Conservation (phyloP, 2,888 invertebrate species). For the Colletes collaris region DNA sequence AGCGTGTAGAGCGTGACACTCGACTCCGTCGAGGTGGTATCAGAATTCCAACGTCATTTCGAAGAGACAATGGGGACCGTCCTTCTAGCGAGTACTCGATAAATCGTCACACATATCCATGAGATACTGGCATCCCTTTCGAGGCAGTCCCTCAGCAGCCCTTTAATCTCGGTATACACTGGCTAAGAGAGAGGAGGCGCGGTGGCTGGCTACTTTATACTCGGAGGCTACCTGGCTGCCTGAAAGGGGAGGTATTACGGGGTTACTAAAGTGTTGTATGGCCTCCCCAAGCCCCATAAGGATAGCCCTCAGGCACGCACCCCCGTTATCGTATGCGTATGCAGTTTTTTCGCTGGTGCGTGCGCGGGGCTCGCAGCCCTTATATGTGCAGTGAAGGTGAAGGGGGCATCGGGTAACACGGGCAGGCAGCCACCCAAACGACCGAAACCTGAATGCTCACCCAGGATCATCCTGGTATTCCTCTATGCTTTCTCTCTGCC, state of each 20-base stretch:
- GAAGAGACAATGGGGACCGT: slow-evolving; percentile 37
- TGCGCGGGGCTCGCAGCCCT: slow-evolving; percentile 80
- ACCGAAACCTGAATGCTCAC: slow-evolving; percentile 71
- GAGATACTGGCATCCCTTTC: slow-evolving; percentile 58
- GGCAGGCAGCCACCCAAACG: slow-evolving; percentile 76
- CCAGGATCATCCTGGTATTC: slow-evolving; percentile 53
- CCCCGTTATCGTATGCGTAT: slow-evolving; percentile 79
- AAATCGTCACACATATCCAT: slow-evolving; percentile 61
- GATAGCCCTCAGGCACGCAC: slow-evolving; percentile 76
- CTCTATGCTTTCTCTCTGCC: slow-evolving; percentile 24
- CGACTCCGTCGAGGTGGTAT: slow-evolving; percentile 27
- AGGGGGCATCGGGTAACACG: slow-evolving; percentile 82
- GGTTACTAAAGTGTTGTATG: slow-evolving; percentile 82
- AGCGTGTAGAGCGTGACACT: slow-evolving; percentile 31
- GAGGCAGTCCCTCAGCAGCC: slow-evolving; percentile 57
- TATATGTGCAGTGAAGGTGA: slow-evolving; percentile 82
- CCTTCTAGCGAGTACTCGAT: slow-evolving; percentile 39
- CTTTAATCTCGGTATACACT: slow-evolving; percentile 67
- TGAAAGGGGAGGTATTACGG: slow-evolving; percentile 79
- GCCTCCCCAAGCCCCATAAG: slow-evolving; percentile 81
- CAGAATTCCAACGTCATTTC: slow-evolving; percentile 33
- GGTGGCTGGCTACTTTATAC: slow-evolving; percentile 69
- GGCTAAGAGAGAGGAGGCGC: slow-evolving; percentile 50
- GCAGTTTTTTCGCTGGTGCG: slow-evolving; percentile 77
- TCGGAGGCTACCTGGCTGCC: slow-evolving; percentile 62